Conservation (phyloP, 2,888 invertebrate genomes). For the Chouioia cunea region DNA sequence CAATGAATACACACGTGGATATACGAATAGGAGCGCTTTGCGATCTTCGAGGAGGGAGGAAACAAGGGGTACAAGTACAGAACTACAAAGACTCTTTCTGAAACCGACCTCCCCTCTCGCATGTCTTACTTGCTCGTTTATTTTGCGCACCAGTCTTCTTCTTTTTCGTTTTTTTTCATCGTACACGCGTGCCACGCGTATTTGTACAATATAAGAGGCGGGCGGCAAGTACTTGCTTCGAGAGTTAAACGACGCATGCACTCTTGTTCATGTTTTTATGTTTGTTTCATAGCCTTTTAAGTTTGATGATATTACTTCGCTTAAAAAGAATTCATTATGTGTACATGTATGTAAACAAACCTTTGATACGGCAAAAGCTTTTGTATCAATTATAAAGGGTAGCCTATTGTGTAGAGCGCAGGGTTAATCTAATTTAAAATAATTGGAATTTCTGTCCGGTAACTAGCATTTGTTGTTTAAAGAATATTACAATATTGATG, state of each 20-base stretch:
- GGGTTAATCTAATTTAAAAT: no score
- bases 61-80: slow-evolving; percentile 18
- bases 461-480: no score
- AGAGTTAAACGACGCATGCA: background rate
- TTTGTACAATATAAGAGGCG: background rate
- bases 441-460: no score
- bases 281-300: no score
- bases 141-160: slow-evolving; percentile 1
- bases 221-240: background rate
- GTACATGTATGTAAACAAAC: no score
- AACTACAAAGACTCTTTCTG: slow-evolving; percentile 42
- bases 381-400: no score
- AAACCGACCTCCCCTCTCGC: slow-evolving; percentile 33
- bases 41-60: slow-evolving; percentile 28
- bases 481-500: no score
- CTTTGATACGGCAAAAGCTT: no score
- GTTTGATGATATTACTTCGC: no score
- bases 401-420: no score
- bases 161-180: background rate
- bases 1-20: slow-evolving; percentile 33
- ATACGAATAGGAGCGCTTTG: slow-evolving; percentile 32
- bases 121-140: slow-evolving; percentile 20
- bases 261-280: no score
- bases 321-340: no score
- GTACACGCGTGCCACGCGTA: background rate